phyloP scores from a whole-genome alignment of 2,113 vertebrate species.

The Python bivittatus region DNA sequence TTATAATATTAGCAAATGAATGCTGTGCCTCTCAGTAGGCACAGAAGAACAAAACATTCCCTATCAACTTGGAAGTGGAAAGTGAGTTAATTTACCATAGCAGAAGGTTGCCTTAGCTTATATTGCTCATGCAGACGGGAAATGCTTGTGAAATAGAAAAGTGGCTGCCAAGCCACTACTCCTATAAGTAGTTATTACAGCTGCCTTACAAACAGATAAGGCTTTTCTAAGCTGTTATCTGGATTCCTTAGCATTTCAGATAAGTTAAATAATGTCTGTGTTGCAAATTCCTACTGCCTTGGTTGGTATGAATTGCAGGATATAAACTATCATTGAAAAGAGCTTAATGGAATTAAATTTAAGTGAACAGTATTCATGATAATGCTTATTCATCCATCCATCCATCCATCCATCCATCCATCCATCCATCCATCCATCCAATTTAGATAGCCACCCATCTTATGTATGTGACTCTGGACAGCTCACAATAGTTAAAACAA shows the following conservation, averaged over 20 bases:
- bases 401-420: no score
- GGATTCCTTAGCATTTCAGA: background rate
- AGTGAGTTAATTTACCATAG: conserved; percentile 8
- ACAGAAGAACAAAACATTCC: background rate
- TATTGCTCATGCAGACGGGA: conserved; percentile 14
- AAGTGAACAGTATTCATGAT: background rate
- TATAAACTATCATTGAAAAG: background rate
- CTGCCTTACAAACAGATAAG: background rate
- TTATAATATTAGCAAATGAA: background rate
- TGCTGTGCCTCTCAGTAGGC: background rate
- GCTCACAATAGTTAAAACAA: background rate
- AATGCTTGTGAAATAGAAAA: conserved; percentile 3
- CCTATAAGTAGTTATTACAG: background rate
- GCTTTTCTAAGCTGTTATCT: background rate
- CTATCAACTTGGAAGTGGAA: background rate
- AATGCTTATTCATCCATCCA: background rate
- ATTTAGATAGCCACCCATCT: background rate
- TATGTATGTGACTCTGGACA: background rate
- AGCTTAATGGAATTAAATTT: background rate
- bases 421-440: no score
- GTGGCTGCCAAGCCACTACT: background rate
- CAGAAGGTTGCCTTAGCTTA: background rate
- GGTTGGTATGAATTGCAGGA: background rate
- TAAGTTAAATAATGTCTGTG: background rate
- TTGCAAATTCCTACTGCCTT: background rate